Evolutionary conservation across 2,888 invertebrate genomes (phyloP), one percentile per base, ranked within the genome.

Genomic region (Argyresthia albistria): DNA sequence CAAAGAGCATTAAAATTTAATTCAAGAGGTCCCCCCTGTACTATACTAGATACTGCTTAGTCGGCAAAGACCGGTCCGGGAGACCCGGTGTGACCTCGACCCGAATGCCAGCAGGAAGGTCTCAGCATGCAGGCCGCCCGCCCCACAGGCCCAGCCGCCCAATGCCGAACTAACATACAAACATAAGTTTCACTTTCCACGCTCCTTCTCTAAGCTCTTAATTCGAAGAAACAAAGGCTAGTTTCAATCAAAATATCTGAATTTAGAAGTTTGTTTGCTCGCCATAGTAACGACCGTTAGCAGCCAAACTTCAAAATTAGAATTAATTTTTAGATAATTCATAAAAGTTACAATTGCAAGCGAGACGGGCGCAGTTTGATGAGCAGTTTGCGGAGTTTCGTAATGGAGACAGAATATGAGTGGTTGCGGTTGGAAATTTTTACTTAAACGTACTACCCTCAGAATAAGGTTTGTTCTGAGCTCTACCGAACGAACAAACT

Each of bases 61-160:
- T 25, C 25, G 7, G 12, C 42, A 4, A 57, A 63, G 58, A 63
- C 62, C 56, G 56, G 60, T 8, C 25, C 10, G 10, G 46, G 54
- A 51, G 2, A 25, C 25, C 25, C 57, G 35, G 48, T 57, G 58
- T 58, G 75, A 75, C 77, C 80, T 76, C 74, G 74, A 74, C 79
- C 78, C 64, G 63, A 57, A 73, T 75, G 67, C 64, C 58, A 55
- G 57, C 59, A 58, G 62, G 68, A 69, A 78, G 75, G 71, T 70
- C 73, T 67, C 57, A 59, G 59, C 62, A 60, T 69, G 66, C 67
- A 66, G 53, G 10, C 14, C 16, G 15, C 10, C 46, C 25, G n/a
- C 10, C 12, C 45, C 15, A 42, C 42, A 42, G 6, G 11, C n/a
- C 42, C 42, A 12, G 4, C 42, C 42, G 42, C 39, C 39, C n/a